Evolutionary conservation across 2,888 invertebrate genomes (phyloP).

Genomic region (Mythimna ferrago): DNA sequence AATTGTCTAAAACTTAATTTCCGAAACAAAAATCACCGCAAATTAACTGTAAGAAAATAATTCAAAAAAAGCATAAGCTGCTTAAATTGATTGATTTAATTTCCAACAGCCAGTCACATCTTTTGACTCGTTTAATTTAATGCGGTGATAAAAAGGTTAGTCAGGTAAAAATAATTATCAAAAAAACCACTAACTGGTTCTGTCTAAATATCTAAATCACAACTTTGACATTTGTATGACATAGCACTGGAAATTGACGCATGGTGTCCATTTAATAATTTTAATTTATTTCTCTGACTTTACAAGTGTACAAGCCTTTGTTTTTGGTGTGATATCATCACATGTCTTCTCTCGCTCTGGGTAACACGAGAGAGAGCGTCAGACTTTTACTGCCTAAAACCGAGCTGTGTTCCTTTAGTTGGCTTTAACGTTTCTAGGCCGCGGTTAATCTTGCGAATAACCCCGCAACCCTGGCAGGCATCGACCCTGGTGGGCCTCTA

Average conservation of each 20-base stretch:
- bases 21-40: background rate
- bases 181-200: no score
- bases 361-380: no score
- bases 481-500: no score
- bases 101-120: background rate
- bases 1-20: background rate
- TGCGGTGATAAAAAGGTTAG: background rate
- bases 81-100: background rate
- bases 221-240: background rate
- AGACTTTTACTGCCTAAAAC: no score
- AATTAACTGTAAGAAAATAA: background rate
- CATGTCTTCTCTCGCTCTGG: no score
- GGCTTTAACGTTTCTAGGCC: no score
- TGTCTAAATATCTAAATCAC: no score
- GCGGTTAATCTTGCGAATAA: no score
- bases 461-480: no score
- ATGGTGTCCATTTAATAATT: no score
- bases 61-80: background rate
- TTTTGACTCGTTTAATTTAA: background rate
- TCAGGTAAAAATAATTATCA: background rate
- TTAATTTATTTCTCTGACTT: background rate
- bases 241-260: background rate
- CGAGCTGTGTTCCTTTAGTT: no score
- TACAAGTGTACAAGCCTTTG: background rate
- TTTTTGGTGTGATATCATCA: no score